Base-by-base conservation (phyloP, 2,113 vertebrate genomes). In the Sinosuthora webbiana region DNA sequence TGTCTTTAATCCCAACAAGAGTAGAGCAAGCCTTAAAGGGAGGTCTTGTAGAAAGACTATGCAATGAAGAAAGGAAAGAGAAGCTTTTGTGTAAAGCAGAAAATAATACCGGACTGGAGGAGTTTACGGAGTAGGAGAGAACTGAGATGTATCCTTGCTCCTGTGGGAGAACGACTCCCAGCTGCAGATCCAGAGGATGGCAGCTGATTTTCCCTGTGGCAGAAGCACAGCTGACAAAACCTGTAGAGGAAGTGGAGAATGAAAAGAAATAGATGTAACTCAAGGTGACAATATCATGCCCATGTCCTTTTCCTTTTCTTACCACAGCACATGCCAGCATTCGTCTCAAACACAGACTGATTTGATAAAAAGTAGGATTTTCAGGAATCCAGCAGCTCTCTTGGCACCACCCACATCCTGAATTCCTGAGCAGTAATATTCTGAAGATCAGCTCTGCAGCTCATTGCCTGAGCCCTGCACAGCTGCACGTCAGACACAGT, bases 281-380 rank as follows among this genome's bases (percentile, higher is more conserved):
- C 37, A 57, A 65, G 31, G 15, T 42, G 33, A 42, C 8, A 63
- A 20, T 7, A 11, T 28, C 0, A 0, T 15, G 53, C 30, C 20
- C 19, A n/a, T 23, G 11, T 37, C 4, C 14, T 79, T 68, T 62
- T 28, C 30, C 15, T 73, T 70, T 23, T 24, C 30, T 57, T 33
- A 31, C 11, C 9, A 6, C n/a, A 28, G 24, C 8, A 27, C 8
- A 4, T 1, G 7, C 1, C 4, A 60, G 2, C 6, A 11, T 62
- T 85, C 65, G 25, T 62, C 13, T 62, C 45, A 87, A 74, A 47
- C 14, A 2, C 42, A 55, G 10, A 57, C 65, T 82, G 73, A 33
- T 41, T 35, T 42, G 21, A 23, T 35, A 53, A 77, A 49, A 85
- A 10, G 6, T 10, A 39, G n/a, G 24, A 52, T 73, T 52, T 77